Evolutionary conservation across 1,140 invertebrate species (phyloP), one percentile per base, ranked within the genome.

Genomic region (Pemphigus obesinymphae): DNA sequence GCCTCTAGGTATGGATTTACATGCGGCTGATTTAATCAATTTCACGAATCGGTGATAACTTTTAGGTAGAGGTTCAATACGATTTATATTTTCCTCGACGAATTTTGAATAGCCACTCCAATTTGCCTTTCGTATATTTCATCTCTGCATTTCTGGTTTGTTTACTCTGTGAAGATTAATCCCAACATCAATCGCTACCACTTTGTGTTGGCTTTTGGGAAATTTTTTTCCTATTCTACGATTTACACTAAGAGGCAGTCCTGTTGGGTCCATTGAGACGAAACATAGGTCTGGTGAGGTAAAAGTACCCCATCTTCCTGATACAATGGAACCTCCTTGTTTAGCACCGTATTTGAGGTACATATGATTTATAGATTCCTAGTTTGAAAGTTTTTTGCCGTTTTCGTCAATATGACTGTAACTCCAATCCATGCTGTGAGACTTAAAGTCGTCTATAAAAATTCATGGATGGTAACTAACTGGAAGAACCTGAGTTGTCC

Each of bases 1-100:
- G 10, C 61, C 76, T 70, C 76, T 83, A 40, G 75, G 82, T n/a
- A 82, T 83, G 43, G 37, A 53, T 68, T 80, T 81, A 37, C 61
- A 70, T 23, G 75, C 82, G 15, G 76, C 43, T 66, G 48, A 20
- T 37, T 48, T 80, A 34, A 83, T 45, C n/a, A 45, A 63, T n/a
- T n/a, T n/a, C n/a, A n/a, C n/a, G n/a, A n/a, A n/a, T n/a, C n/a
- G n/a, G n/a, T n/a, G n/a, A n/a, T 83, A 83, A 58, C 72, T 82
- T 53, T 58, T n/a, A 15, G 48, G 13, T 2, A 50, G n/a, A 6
- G 82, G 58, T 40, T 58, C 58, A 43, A 83, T 83, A 29, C 73
- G 48, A 20, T 37, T 50, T 53, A 70, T 37, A 20, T 40, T 50
- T 0, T 82, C 66, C 10, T 83, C 75, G 45, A 83, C 76, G 11